Conservation (phyloP, 2,113 vertebrate genomes). For the Trogon surrucura region DNA sequence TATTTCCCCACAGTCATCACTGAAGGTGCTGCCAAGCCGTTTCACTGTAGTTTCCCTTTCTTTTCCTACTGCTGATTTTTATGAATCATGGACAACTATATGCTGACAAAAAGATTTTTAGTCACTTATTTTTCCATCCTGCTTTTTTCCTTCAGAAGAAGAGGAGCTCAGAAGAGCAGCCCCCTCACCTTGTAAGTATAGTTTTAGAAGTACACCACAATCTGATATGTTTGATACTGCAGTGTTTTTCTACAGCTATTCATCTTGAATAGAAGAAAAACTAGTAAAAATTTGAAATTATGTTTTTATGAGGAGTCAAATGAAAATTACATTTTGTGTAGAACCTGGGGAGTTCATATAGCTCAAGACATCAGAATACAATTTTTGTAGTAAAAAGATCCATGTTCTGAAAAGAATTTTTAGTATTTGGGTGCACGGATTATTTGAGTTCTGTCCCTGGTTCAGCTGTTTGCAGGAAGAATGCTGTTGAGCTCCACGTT, state of each 20-base stretch:
- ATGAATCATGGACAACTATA: conserved; percentile 37
- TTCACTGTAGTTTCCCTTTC: conserved; percentile 27
- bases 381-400: not conserved
- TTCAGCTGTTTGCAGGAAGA: not conserved
- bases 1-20: not conserved
- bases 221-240: not conserved
- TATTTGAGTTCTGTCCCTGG: not conserved
- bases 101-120: conserved; percentile 43
- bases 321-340: not conserved
- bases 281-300: not conserved
- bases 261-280: not conserved
- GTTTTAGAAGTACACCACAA: conserved; percentile 45
- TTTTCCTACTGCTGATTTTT: conserved; percentile 47
- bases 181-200: conserved; percentile 83
- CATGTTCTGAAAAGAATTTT: not conserved
- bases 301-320: not conserved
- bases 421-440: not conserved
- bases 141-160: conserved; percentile 79
- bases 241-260: not conserved
- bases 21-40: conserved; percentile 17
- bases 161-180: conserved; percentile 84
- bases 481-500: not conserved
- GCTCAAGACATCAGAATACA: not conserved
- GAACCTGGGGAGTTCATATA: not conserved
- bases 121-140: conserved; percentile 70